A percentile compares a stretch with the other conserved stretches of the same genome.
Conservation (phyloP, 2,797 vertebrate species). For the Heteromormyrus szaboi region DNA sequence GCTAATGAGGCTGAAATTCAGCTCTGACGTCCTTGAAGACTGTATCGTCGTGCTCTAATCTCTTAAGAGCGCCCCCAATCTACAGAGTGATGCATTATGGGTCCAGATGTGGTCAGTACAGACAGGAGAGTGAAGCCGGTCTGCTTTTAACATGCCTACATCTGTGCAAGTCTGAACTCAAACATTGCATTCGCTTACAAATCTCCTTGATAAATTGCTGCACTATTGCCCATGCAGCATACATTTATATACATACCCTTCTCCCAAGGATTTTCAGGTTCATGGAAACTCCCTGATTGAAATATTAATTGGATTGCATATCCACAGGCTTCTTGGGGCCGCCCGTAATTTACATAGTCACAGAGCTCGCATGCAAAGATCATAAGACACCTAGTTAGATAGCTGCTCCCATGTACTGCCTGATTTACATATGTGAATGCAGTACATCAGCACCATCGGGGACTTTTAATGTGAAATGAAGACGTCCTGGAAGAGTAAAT, state of each 20-base stretch:
- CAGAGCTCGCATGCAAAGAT: background rate
- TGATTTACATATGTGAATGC: background rate
- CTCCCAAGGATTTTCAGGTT: background rate
- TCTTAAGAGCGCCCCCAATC: background rate
- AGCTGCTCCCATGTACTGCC: background rate
- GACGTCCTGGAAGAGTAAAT: background rate
- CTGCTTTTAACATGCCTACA: background rate
- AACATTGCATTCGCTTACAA: background rate
- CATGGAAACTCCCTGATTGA: background rate
- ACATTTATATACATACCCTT: background rate
- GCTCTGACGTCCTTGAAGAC: background rate
- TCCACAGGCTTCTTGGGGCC: background rate
- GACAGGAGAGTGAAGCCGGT: background rate
- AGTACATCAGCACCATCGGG: background rate
- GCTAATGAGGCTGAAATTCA: background rate
- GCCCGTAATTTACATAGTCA: background rate
- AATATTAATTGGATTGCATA: conserved; percentile 7
- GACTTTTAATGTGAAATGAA: background rate
- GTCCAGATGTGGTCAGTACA: background rate
- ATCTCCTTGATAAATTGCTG: background rate
- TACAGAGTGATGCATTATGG: background rate
- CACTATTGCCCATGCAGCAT: background rate
- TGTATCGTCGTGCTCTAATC: background rate
- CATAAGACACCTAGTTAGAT: background rate
- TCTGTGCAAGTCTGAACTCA: background rate